These are phyloP conservation scores for Gallinago jamesoni DNA, from an alignment of 2,113 vertebrate species.

Conservation along the genomic window DNA sequence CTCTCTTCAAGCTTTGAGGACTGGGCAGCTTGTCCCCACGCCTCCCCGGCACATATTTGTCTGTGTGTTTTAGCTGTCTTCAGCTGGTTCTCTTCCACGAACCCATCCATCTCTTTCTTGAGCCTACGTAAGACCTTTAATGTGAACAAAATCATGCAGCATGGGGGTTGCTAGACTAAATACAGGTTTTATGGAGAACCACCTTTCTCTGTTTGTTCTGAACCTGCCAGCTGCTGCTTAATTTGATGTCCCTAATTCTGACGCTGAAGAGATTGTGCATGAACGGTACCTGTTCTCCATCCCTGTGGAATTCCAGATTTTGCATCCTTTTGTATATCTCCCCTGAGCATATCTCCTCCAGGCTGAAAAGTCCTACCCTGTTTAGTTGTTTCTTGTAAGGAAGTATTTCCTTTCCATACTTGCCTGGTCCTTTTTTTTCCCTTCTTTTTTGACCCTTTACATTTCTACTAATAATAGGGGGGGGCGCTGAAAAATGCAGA, in stretches of 20 bases:
- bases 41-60: background rate
- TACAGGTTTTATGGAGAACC: background rate
- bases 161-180: background rate
- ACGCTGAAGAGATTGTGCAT: background rate
- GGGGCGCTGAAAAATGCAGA: background rate
- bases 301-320: background rate
- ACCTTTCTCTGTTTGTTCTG: background rate
- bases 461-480: background rate
- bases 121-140: background rate
- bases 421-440: background rate
- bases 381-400: background rate
- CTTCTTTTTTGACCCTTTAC: background rate
- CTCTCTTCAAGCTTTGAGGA: background rate
- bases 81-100: background rate
- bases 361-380: background rate
- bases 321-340: rapidly evolving
- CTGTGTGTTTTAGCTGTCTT: background rate
- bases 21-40: background rate
- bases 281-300: rapidly evolving
- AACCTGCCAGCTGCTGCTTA: background rate
- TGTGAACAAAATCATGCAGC: rapidly evolving
- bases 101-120: background rate
- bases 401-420: background rate
- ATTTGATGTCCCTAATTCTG: background rate
- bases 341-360: background rate